Evolutionary conservation across 1,140 invertebrate species (phyloP).

Genomic region (Hylaeus anthracinus): DNA sequence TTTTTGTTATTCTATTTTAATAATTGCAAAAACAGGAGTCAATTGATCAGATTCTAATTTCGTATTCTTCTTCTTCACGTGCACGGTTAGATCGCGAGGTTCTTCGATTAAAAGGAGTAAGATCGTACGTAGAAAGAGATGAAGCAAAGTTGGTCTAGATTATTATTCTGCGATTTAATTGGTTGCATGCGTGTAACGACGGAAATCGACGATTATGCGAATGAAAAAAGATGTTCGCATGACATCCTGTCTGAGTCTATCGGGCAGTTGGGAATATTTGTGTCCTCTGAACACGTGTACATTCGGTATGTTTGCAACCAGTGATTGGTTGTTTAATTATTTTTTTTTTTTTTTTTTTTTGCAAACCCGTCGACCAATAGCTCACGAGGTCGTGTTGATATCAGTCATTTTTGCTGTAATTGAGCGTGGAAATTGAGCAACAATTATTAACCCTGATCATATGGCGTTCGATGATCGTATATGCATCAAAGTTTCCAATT

Average conservation of each 20-base stretch:
- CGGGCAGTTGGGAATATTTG: neutral
- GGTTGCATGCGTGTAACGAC: neutral
- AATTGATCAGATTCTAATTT: too few relatives aligned
- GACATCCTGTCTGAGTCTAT: neutral
- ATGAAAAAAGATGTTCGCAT: neutral
- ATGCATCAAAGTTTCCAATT: neutral
- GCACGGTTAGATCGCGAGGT: too few relatives aligned
- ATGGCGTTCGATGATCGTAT: neutral
- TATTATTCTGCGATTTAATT: too few relatives aligned
- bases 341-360: too few relatives aligned
- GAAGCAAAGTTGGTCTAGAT: neutral
- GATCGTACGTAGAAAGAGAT: neutral
- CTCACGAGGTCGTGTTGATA: too few relatives aligned
- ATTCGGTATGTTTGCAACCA: neutral
- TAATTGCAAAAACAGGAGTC: too few relatives aligned
- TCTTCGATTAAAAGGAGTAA: too few relatives aligned
- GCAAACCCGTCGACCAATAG: neutral
- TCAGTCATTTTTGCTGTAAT: too few relatives aligned
- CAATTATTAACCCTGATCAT: neutral
- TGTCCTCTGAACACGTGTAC: neutral
- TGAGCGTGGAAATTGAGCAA: neutral
- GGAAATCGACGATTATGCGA: slow-evolving; percentile 14
- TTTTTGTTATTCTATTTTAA: too few relatives aligned
- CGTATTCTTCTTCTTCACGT: too few relatives aligned
- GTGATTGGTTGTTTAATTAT: neutral